Evolutionary conservation across 2,888 invertebrate species (phyloP).

Genomic region (Chloroclysta siterata): DNA sequence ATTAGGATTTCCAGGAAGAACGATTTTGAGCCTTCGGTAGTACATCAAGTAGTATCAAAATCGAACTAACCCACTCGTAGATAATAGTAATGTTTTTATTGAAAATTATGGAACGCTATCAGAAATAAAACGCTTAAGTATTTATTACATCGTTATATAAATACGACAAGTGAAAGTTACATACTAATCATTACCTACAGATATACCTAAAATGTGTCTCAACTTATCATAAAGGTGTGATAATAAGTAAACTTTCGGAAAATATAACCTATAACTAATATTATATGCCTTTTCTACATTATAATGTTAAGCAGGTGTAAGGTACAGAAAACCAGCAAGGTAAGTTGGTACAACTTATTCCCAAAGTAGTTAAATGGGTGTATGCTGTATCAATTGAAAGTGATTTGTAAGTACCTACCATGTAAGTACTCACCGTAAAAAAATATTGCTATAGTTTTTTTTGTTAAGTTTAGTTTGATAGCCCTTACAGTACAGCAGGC

Average conservation of each 20-base stretch:
- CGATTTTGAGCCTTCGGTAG: too few relatives aligned
- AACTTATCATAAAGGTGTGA: not conserved
- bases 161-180: not conserved
- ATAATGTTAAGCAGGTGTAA: not conserved
- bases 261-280: not conserved
- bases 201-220: not conserved
- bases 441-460: too few relatives aligned
- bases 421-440: not conserved
- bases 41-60: too few relatives aligned
- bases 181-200: not conserved
- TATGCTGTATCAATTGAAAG: not conserved
- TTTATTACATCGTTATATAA: too few relatives aligned
- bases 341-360: not conserved
- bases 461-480: too few relatives aligned
- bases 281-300: not conserved
- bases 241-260: not conserved
- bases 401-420: slow-evolving; percentile 1
- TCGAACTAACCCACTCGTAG: too few relatives aligned
- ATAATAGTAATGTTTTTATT: too few relatives aligned
- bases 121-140: not conserved
- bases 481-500: too few relatives aligned
- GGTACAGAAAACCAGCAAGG: too few relatives aligned
- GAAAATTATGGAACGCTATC: not conserved
- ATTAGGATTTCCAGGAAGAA: too few relatives aligned
- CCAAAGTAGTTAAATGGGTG: not conserved